Conservation (phyloP, 2,888 invertebrate genomes). For the Dicycla oo region DNA sequence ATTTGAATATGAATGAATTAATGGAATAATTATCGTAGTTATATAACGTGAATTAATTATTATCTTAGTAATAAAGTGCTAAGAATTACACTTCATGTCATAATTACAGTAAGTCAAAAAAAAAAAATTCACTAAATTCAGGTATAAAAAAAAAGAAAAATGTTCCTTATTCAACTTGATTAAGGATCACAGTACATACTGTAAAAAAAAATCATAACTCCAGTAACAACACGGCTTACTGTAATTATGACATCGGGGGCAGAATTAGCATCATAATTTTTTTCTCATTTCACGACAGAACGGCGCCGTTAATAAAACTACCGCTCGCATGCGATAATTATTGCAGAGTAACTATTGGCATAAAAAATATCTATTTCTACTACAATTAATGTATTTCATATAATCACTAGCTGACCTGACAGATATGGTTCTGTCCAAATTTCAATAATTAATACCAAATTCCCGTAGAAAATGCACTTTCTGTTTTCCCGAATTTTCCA, state of each 20-base stretch:
- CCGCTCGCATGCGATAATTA: constrained; percentile 30
- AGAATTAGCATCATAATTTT: background rate
- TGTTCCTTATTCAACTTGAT: too few relatives aligned
- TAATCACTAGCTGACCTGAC: background rate
- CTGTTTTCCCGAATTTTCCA: background rate
- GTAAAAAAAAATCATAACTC: too few relatives aligned
- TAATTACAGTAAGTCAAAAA: too few relatives aligned
- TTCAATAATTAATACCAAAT: background rate
- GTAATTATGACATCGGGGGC: too few relatives aligned
- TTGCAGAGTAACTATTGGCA: constrained; percentile 18
- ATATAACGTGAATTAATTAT: background rate
- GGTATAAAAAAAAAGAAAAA: too few relatives aligned
- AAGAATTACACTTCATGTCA: constrained; percentile 12
- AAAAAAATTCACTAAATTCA: too few relatives aligned
- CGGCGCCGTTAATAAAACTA: constrained; percentile 2
- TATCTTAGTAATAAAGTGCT: background rate
- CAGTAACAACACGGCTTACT: too few relatives aligned
- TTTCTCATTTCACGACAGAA: constrained; percentile 12
- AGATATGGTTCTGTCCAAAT: background rate
- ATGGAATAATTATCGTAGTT: background rate
- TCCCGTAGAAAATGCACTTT: background rate
- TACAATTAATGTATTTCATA: background rate
- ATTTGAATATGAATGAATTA: background rate
- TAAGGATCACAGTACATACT: too few relatives aligned
- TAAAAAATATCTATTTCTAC: background rate